A percentile compares a stretch with the other conserved stretches of the same genome.
Conservation (phyloP, 2,888 invertebrate species). For the Brachyptera risi region DNA sequence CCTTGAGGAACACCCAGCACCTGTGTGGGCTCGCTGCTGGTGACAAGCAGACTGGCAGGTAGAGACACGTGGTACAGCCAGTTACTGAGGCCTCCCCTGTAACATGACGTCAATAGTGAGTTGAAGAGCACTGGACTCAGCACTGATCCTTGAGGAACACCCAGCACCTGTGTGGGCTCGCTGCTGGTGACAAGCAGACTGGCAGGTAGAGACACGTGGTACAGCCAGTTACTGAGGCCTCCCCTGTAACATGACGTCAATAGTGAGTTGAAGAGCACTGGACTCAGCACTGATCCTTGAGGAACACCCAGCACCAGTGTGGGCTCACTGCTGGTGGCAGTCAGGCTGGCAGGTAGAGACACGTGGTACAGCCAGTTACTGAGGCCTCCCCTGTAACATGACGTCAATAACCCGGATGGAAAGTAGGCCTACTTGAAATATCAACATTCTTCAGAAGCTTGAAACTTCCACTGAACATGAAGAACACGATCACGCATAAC, state of each 20-base stretch:
- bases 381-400: conserved; percentile 76
- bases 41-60: conserved; percentile 53
- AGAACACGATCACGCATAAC: too few relatives aligned
- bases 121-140: too few relatives aligned
- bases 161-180: conserved; percentile 64
- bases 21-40: conserved; percentile 48
- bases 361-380: conserved; percentile 96
- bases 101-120: too few relatives aligned
- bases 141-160: too few relatives aligned
- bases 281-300: too few relatives aligned
- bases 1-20: too few relatives aligned
- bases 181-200: conserved; percentile 41
- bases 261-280: too few relatives aligned
- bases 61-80: conserved; percentile 90
- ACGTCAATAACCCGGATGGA: too few relatives aligned
- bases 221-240: conserved; percentile 93
- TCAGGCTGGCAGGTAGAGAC: conserved; percentile 63
- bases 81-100: conserved; percentile 94
- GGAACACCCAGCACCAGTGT: conserved; percentile 77
- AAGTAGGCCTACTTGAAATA: too few relatives aligned
- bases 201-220: conserved; percentile 82
- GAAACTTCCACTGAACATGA: too few relatives aligned
- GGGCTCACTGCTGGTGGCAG: conserved; percentile 38
- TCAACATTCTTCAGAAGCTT: too few relatives aligned
- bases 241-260: conserved; percentile 69